Conservation (phyloP, 2,888 invertebrate species). For the Xanthostigma xanthostigma region DNA sequence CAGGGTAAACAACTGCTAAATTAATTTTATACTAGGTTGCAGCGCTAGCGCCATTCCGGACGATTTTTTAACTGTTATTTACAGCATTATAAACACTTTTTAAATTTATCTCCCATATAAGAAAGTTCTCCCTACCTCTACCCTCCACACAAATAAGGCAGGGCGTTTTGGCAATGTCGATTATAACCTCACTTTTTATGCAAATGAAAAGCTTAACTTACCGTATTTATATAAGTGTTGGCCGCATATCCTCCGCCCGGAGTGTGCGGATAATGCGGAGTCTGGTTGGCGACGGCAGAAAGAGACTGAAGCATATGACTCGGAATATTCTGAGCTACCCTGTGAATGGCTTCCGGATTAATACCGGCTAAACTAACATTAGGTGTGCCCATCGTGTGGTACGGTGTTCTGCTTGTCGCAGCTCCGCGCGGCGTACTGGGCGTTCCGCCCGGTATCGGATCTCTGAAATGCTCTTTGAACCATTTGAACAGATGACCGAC, state of each 20-base stretch:
- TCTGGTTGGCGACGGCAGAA: slow-evolving; percentile 55
- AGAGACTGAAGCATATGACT: slow-evolving; percentile 55
- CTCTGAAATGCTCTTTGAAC: slow-evolving; percentile 97
- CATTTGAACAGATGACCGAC: slow-evolving; percentile 71
- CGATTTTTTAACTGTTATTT: too few species aligned
- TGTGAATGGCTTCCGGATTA: slow-evolving; percentile 51
- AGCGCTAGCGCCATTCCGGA: too few species aligned
- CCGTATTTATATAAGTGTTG: slow-evolving; percentile 60
- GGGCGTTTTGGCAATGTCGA: too few species aligned
- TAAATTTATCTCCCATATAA: too few species aligned
- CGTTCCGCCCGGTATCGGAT: slow-evolving; percentile 65
- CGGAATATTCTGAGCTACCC: slow-evolving; percentile 54
- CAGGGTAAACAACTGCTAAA: too few species aligned
- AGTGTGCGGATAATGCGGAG: slow-evolving; percentile 56
- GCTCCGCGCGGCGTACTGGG: slow-evolving; percentile 54
- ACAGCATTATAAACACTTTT: too few species aligned
- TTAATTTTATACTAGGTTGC: too few species aligned
- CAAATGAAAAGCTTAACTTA: slow-evolving; percentile 17
- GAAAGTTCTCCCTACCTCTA: too few species aligned
- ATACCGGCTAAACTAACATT: slow-evolving; percentile 28
- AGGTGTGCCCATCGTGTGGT: slow-evolving; percentile 17
- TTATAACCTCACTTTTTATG: too few species aligned
- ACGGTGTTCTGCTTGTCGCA: slow-evolving; percentile 40
- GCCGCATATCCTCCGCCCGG: slow-evolving; percentile 48
- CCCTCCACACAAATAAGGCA: too few species aligned